A percentile compares a stretch with the other conserved stretches of the same genome.
Evolutionary conservation across 2,113 vertebrate genomes (phyloP).

Genomic region (Peromyscus polionotus): DNA sequence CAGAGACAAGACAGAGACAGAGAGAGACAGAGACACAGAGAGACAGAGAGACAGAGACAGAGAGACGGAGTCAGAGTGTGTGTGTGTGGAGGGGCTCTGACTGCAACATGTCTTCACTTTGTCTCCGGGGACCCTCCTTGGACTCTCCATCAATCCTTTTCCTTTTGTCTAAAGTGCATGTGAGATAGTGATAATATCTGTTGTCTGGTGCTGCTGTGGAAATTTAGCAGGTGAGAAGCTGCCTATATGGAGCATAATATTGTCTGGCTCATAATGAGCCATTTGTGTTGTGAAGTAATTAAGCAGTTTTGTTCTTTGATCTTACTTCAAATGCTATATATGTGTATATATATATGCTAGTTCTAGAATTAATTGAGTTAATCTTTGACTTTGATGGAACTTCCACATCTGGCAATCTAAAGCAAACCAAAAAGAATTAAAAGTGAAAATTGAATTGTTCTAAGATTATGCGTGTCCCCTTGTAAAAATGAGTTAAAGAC

Average conservation of each 20-base stretch:
- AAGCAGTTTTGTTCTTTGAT: constrained; percentile 16
- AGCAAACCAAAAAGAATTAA: neutral
- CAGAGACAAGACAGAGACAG: no score
- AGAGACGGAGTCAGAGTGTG: neutral
- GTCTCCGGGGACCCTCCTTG: neutral
- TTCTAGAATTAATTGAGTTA: constrained; percentile 19
- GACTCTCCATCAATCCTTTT: neutral
- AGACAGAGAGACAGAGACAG: no score
- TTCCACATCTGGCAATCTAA: neutral
- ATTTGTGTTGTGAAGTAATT: neutral
- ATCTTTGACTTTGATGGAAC: neutral
- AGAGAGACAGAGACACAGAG: no score
- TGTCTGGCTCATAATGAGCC: neutral
- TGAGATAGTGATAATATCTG: neutral
- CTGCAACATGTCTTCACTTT: neutral
- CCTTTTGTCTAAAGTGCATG: neutral
- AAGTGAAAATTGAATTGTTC: neutral
- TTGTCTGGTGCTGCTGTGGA: neutral
- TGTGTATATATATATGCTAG: neutral
- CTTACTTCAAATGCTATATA: neutral
- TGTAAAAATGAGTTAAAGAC: neutral
- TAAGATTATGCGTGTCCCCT: neutral
- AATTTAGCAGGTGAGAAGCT: neutral
- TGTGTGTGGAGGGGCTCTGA: neutral
- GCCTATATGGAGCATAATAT: neutral